These are phyloP conservation scores for Metellina segmentata DNA, from an alignment of 2,888 invertebrate genomes.

Conservation along the genomic window DNA sequence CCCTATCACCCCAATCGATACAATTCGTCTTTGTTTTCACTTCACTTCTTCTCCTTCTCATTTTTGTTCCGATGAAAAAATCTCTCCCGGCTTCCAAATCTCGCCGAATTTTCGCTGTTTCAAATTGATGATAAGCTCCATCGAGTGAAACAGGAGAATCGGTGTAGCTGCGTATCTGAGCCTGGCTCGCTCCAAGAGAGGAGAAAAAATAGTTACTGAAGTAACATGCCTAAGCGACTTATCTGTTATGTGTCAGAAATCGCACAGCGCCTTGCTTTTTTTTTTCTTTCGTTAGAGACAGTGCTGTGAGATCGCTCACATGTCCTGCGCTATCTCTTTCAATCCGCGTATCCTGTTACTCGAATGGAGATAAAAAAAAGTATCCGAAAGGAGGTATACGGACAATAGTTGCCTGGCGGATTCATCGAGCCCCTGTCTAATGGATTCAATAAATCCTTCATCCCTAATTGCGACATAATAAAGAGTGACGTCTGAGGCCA, in stretches of 20 bases:
- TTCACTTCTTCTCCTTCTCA: slow-evolving; percentile 29
- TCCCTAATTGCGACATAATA: not conserved
- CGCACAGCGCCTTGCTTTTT: not conserved
- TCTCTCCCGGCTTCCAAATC: not conserved
- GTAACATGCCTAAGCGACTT: not conserved
- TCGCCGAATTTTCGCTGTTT: not conserved
- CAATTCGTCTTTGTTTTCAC: slow-evolving; percentile 58
- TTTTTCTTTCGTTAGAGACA: not conserved
- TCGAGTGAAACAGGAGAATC: not conserved
- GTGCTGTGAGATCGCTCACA: not conserved
- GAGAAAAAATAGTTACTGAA: not conserved
- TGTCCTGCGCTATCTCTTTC: not conserved
- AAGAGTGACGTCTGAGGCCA: not conserved
- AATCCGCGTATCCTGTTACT: not conserved
- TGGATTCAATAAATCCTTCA: not conserved
- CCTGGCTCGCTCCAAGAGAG: not conserved
- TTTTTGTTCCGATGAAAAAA: not conserved
- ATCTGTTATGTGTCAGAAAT: not conserved
- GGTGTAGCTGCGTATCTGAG: not conserved
- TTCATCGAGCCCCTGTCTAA: not conserved
- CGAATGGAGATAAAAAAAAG: not conserved
- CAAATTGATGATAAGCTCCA: slow-evolving; percentile 1
- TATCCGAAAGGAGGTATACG: not conserved
- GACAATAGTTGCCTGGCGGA: not conserved
- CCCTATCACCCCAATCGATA: slow-evolving; percentile 59